These are phyloP conservation scores for Phacellophora camtschatica DNA, from an alignment of 30 jellyfish, hydroid and myxozoan genomes.

Conservation along the genomic window DNA sequence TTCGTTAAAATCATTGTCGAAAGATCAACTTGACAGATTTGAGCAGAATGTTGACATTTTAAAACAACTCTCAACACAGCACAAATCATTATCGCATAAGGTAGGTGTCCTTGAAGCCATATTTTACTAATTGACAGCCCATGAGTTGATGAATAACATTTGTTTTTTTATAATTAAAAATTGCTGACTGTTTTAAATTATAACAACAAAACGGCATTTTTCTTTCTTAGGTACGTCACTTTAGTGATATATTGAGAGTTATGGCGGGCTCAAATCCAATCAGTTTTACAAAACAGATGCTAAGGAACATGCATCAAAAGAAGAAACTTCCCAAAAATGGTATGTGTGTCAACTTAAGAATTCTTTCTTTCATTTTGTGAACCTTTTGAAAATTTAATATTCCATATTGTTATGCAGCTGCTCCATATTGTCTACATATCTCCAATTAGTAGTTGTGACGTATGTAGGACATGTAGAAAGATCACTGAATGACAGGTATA, in stretches of 20 bases:
- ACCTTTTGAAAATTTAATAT: no score
- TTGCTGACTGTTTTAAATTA: no score
- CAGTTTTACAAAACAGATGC: conserved; percentile 14
- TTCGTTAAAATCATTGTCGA: background rate
- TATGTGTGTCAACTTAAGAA: no score
- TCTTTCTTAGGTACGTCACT: conserved; percentile 5
- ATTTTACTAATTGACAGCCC: no score
- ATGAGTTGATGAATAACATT: no score
- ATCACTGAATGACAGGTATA: no score
- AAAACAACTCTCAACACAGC: conserved; percentile 1
- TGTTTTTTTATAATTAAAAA: no score
- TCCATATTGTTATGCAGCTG: no score
- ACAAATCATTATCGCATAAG: background rate
- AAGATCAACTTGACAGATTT: conserved; percentile 28
- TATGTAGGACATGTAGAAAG: no score
- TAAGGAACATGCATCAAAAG: background rate
- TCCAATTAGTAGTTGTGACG: no score
- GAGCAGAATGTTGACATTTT: conserved; percentile 40
- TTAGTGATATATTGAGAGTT: conserved; percentile 33
- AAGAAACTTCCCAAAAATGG: background rate
- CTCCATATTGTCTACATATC: background rate
- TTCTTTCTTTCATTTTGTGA: no score
- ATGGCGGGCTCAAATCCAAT: conserved; percentile 66
- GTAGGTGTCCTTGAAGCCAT: conserved; percentile 5
- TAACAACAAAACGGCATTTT: no score